Evolutionary conservation across 1,140 invertebrate genomes (phyloP), one percentile per base, ranked within the genome.

Genomic region (Papilio aristodemus): DNA sequence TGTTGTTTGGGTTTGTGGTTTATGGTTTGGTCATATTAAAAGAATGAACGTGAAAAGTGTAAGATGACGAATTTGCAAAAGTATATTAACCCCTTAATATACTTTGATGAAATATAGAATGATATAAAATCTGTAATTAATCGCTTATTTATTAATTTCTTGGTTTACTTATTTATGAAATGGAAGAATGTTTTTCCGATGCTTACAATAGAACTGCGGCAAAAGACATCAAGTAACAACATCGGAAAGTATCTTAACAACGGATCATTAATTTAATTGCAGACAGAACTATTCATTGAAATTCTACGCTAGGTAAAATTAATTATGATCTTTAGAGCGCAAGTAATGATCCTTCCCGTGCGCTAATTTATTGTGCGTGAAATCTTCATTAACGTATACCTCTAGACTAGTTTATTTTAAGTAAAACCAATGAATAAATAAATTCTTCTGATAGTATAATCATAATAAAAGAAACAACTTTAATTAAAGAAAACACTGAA

Each of bases 301-400:
- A 63, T 63, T 63, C 38, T 22, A 22, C 60, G 38, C 14, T 50
- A 32, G 38, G 62, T 46, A 66, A 66, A 41, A 66, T 46, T 32
- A 46, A 66, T 66, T 66, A 66, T 66, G 62, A 50, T 32, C 22
- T 32, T 43, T 63, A 63, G 38, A 41, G n/a, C 5, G 14, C 25
- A 46, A 9, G 25, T 50, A 66, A 66, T 66, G 39, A 66, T 13
- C 39, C 39, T 43, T 66, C 41, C 22, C 25, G 10, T 10, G 62
- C 36, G 58, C 41, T 66, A 66, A 66, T 50, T 66, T 66, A 27
- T 66, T 41, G 19, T 39, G 19, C 60, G 60, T 63, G 60, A 50
- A 22, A 50, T 50, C 46, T 50, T 22, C 17, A 50, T 50, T 50
- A 50, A 50, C 14, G 17, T 46, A 3, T 22, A 17, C 46, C 46